These are phyloP conservation scores for Notiomystis cincta DNA, from an alignment of 2,113 vertebrate species.

Conservation along the genomic window DNA sequence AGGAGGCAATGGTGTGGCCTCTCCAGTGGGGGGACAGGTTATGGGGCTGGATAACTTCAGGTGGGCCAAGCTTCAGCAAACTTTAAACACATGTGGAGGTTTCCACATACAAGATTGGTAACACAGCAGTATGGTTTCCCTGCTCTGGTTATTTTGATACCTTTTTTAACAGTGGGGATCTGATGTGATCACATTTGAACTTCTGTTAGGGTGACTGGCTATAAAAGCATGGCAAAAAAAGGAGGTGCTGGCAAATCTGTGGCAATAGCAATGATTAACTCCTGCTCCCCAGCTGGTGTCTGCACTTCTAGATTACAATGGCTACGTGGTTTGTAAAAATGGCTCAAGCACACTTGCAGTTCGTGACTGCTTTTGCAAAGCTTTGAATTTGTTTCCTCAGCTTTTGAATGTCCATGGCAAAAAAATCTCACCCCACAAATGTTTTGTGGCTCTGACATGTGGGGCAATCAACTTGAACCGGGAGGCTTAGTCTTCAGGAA, in stretches of 20 bases:
- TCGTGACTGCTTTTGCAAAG: fast-evolving
- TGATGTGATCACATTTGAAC: fast-evolving
- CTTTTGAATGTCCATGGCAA: background rate
- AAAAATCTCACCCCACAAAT: background rate
- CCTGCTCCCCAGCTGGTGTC: background rate
- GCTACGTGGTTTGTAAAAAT: background rate
- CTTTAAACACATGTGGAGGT: fast-evolving
- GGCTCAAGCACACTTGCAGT: background rate
- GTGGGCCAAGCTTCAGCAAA: background rate
- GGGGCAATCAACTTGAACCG: background rate
- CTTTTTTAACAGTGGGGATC: background rate
- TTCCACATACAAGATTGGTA: fast-evolving
- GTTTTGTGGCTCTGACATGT: background rate
- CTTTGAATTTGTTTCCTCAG: background rate
- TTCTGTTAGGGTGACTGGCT: background rate
- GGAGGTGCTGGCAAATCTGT: background rate
- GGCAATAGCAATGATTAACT: background rate
- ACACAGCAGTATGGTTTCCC: background rate
- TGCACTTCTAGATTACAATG: background rate
- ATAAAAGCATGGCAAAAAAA: background rate
- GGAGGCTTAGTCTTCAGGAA: background rate
- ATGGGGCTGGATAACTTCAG: background rate
- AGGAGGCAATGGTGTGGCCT: fast-evolving
- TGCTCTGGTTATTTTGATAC: background rate
- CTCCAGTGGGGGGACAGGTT: background rate